Conservation (phyloP, 2,797 vertebrate genomes). For the Lates japonicus region DNA sequence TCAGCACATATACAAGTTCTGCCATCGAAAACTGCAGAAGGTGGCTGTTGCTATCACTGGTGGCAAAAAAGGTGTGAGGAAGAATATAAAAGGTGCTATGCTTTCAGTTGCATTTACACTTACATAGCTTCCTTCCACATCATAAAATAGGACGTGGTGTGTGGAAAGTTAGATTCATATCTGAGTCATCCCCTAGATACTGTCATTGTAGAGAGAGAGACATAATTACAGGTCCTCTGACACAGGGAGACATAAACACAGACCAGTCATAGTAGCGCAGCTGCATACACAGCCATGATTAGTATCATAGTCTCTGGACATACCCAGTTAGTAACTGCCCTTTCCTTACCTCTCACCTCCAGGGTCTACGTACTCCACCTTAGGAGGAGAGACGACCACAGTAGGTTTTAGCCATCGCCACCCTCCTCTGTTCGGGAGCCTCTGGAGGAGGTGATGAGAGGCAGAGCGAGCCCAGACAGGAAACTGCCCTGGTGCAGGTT, state of each 20-base stretch:
- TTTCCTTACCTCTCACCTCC: slow-evolving; percentile 24
- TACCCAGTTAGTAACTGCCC: slow-evolving; percentile 44
- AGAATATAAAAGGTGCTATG: neutral
- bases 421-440: slow-evolving; percentile 92
- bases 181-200: slow-evolving; percentile 60
- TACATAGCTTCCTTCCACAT: neutral
- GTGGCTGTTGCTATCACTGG: slow-evolving; percentile 91
- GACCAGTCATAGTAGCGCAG: slow-evolving; percentile 66
- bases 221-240: slow-evolving; percentile 71
- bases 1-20: slow-evolving; percentile 94
- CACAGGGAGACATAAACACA: slow-evolving; percentile 68
- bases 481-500: slow-evolving; percentile 94
- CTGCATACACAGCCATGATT: slow-evolving; percentile 60
- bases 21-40: slow-evolving; percentile 92
- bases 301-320: slow-evolving; percentile 31
- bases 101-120: neutral
- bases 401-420: slow-evolving; percentile 91
- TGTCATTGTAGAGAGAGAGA: slow-evolving; percentile 44
- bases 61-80: slow-evolving; percentile 93
- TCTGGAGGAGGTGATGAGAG: slow-evolving; percentile 93
- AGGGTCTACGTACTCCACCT: slow-evolving; percentile 93
- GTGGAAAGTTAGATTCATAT: slow-evolving; percentile 27
- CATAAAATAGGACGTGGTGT: slow-evolving; percentile 31
- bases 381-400: slow-evolving; percentile 92
- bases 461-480: slow-evolving; percentile 90